A percentile compares a stretch with the other conserved stretches of the same genome.
These are phyloP conservation scores for Temnothorax nylanderi DNA, from an alignment of 1,140 invertebrate genomes.

Conservation along the genomic window DNA sequence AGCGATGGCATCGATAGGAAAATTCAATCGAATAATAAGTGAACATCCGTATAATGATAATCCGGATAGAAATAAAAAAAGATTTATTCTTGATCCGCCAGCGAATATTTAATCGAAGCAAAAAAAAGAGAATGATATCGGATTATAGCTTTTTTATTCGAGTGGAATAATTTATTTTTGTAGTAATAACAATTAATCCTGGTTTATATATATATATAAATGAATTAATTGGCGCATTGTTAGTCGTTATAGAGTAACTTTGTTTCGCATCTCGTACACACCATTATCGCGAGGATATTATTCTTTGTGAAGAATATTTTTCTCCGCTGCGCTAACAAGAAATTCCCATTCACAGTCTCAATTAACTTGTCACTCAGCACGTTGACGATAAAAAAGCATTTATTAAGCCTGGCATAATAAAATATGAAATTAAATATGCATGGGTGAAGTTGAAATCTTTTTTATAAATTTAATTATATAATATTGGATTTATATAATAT, in stretches of 20 bases:
- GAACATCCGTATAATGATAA: not conserved
- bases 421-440: not conserved
- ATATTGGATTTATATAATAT: not conserved
- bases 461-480: not conserved
- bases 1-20: constrained; percentile 11
- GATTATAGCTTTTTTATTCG: not conserved
- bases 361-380: constrained; percentile 23
- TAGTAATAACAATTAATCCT: constrained; percentile 19
- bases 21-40: constrained; percentile 14
- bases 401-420: not conserved
- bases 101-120: not conserved
- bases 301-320: constrained; percentile 27
- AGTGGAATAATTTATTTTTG: not conserved
- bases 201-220: not conserved
- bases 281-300: not conserved
- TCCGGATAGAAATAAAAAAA: not conserved
- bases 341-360: constrained; percentile 27
- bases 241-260: not conserved
- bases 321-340: not conserved
- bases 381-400: not conserved
- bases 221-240: constrained; percentile 1
- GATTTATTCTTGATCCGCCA: not conserved
- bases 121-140: not conserved
- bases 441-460: not conserved
- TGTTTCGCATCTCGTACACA: not conserved